These are phyloP conservation scores for Hylaeus volcanicus DNA, from an alignment of 1,140 invertebrate species.

Conservation along the genomic window DNA sequence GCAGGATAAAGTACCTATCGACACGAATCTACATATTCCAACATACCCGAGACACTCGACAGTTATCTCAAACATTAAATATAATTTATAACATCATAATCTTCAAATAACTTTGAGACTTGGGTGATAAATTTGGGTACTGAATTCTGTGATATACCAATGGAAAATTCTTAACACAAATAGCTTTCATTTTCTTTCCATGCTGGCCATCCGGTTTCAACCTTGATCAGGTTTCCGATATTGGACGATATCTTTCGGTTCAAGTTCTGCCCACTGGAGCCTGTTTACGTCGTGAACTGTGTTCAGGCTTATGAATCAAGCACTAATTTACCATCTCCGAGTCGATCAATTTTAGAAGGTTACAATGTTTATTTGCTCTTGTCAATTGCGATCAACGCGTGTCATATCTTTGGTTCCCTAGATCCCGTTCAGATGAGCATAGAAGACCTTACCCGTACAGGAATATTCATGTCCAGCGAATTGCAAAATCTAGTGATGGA, in stretches of 20 bases:
- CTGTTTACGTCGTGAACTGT: slow-evolving; percentile 74
- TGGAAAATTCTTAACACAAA: not conserved
- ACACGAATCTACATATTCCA: too few species aligned
- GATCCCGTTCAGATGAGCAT: not conserved
- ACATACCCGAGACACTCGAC: too few species aligned
- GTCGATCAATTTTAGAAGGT: not conserved
- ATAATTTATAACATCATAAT: too few species aligned
- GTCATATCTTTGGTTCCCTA: not conserved
- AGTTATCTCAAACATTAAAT: too few species aligned
- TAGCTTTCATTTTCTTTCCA: not conserved
- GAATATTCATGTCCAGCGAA: slow-evolving; percentile 48
- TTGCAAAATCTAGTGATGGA: slow-evolving; percentile 60
- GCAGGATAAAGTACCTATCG: too few species aligned
- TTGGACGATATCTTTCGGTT: slow-evolving; percentile 72
- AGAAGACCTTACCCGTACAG: slow-evolving; percentile 28
- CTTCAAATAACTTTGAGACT: too few species aligned
- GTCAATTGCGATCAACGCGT: not conserved
- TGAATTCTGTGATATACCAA: too few species aligned
- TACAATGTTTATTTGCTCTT: not conserved
- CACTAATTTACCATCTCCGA: too few species aligned
- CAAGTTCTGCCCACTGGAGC: slow-evolving; percentile 69
- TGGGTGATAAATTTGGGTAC: too few species aligned
- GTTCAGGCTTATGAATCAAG: not conserved
- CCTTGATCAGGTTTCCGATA: slow-evolving; percentile 69
- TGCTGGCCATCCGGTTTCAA: too few species aligned